Evolutionary conservation across 2,888 invertebrate genomes (phyloP).

Genomic region (Orthonevra nobilis): DNA sequence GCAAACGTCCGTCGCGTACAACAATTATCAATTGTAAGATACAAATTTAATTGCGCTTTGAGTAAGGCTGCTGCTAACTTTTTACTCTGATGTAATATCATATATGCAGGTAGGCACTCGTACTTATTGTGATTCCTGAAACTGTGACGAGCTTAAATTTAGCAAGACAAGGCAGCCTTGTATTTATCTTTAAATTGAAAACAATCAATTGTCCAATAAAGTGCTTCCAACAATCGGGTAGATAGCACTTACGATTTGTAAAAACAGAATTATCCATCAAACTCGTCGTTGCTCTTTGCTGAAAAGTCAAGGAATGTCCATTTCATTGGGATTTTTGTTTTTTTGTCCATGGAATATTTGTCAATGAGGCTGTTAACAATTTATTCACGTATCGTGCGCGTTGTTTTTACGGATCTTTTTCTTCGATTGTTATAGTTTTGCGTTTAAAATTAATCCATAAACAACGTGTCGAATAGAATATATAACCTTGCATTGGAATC

Average conservation of each 20-base stretch:
- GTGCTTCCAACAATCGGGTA: too few relatives aligned
- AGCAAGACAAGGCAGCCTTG: too few relatives aligned
- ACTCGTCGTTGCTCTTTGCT: too few relatives aligned
- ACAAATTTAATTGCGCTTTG: conserved; percentile 39
- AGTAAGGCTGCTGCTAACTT: conserved; percentile 19
- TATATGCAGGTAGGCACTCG: too few relatives aligned
- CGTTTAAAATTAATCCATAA: too few relatives aligned
- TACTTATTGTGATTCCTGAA: conserved; percentile 16
- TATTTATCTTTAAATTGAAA: too few relatives aligned
- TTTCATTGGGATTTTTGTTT: background rate
- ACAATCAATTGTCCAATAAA: too few relatives aligned
- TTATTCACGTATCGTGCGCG: conserved; percentile 8
- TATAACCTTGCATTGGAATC: conserved; percentile 23
- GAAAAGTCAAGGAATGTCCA: too few relatives aligned
- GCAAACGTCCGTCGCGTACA: conserved; percentile 27
- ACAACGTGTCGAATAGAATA: background rate
- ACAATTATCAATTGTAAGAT: conserved; percentile 40
- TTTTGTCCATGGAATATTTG: conserved; percentile 9
- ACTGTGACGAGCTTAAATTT: conserved; percentile 13
- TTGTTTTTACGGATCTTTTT: background rate
- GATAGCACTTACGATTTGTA: too few relatives aligned
- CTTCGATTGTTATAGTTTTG: conserved; percentile 6
- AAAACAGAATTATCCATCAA: too few relatives aligned
- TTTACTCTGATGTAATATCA: conserved; percentile 25
- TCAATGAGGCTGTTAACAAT: conserved; percentile 10